Evolutionary conservation across 2,888 invertebrate genomes (phyloP), one percentile per base, ranked within the genome.

Genomic region (Ophion ventricosus): DNA sequence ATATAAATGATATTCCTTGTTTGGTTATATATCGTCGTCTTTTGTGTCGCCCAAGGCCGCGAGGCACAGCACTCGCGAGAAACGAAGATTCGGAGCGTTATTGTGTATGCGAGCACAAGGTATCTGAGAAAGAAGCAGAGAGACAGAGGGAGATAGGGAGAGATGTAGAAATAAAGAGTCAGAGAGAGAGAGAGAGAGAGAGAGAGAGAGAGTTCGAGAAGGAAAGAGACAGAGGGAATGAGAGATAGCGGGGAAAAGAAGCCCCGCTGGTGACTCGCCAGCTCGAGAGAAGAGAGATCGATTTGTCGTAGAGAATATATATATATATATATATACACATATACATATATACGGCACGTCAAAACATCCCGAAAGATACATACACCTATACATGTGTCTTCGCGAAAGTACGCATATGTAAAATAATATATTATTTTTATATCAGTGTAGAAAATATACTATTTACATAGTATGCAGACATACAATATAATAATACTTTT

Each of bases 281-380:
- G 56, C 75, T 35, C 79, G 80, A 72, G 75, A 43, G 59, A 67
- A 76, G 69, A 56, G 66, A 83, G 76, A 83, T 83, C 80, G 80
- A 83, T 83, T 83, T 35, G 76, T 73, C 67, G 61, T 56, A n/a
- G 75, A 35, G 20, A 20, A 57, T 26, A 35, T 8, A 40, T 10
- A n/a, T 26, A 40, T 35, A 59, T 59, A 54, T 49, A 80, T 73
- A 67, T 57, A 57, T 35, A 70, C 20, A 35, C 2, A 40, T 29
- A 10, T 26, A 40, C 23, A 59, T 64, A 59, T 35, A 83, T 73
- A 73, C 67, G 72, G 17, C 61, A 61, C 76, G 80, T 76, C 76
- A 80, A 79, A 81, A 81, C 75, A 84, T 57, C 57, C 57, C 23
- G 35, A 35, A 35, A 23, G 14, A 67, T 7, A 43, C 23, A 43